phyloP scores from a whole-genome alignment of 1,140 invertebrate genomes.

The Leptinotarsa undecemlineata region DNA sequence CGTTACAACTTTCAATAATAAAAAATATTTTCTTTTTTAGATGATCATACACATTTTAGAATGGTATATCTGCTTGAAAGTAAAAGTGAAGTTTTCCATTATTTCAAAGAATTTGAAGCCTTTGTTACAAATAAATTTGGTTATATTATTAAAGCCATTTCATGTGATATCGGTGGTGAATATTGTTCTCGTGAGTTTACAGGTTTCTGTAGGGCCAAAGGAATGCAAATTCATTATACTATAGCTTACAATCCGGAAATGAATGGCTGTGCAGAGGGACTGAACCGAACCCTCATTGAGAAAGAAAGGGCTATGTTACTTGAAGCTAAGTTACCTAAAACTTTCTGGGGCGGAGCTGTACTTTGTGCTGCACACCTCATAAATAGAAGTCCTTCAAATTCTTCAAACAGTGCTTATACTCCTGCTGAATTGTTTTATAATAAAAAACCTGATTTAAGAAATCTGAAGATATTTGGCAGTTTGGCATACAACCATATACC shows the following conservation, averaged over 20 bases:
- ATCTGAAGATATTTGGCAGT: slow-evolving; percentile 38
- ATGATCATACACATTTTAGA: not conserved
- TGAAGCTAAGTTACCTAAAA: slow-evolving; percentile 30
- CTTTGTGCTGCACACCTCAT: slow-evolving; percentile 41
- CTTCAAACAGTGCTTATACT: slow-evolving; percentile 36
- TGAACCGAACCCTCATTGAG: slow-evolving; percentile 18
- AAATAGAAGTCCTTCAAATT: slow-evolving; percentile 48
- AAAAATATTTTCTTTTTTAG: too few relatives aligned
- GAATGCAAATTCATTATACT: not conserved
- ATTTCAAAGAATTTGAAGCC: not conserved
- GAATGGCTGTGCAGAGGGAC: slow-evolving; percentile 6
- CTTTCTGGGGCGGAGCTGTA: not conserved
- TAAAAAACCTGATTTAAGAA: slow-evolving; percentile 25
- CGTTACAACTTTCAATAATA: too few relatives aligned
- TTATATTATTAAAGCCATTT: not conserved
- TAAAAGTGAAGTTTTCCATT: not conserved
- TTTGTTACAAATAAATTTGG: not conserved
- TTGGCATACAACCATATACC: too few relatives aligned
- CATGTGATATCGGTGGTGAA: too few relatives aligned
- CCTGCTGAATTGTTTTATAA: slow-evolving; percentile 49
- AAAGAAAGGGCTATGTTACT: slow-evolving; percentile 14
- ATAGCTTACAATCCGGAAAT: slow-evolving; percentile 12
- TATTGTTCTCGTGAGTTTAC: not conserved
- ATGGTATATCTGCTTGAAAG: not conserved
- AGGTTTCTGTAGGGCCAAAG: not conserved